Base-by-base conservation (phyloP, 1,140 invertebrate species). In the Zaprionus gabonicus region DNA sequence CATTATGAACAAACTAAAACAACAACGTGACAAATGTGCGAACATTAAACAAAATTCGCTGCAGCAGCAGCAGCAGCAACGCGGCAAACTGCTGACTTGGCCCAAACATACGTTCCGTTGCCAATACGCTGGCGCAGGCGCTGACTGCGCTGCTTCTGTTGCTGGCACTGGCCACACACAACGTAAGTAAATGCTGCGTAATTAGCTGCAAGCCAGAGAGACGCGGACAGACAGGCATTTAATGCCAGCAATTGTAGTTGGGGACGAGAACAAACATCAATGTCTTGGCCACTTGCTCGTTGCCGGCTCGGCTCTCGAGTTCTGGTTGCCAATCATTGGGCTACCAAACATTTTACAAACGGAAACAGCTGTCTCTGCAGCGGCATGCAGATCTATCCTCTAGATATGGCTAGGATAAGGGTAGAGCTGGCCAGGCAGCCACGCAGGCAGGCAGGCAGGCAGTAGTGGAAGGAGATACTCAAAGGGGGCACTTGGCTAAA, bases 1-100 rank as follows among this genome's bases (percentile, higher is more conserved):
- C 73, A 64, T 63, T 23, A 64, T 60, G 59, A 76, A 66, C 66
- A 80, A 86, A 80, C 69, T 68, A 80, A 76, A 87, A 87, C 49
- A 87, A 81, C 80, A 84, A 79, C 84, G 81, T 90, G 85, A 90
- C 84, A 84, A 84, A 84, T 84, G 85, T 87, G 84, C 81, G 84
- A 87, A 90, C 85, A 88, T 82, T 88, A 90, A 91, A 44, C 59
- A 53, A 38, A 64, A 34, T 58, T 25, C 15, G n/a, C 15, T 28
- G n/a, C 17, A n/a, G 41, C 41, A 70, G 67, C 63, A 70, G 67
- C 63, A 38, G 41, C 23, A 34, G 49, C 55, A 62, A 77, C 3
- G 46, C 23, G 20, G 20, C 46, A 25, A 67, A 79, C 31, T 44
- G 51, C 84, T 88, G 78, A 88, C 70, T 77, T 65, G 64, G 68